These are phyloP conservation scores for Xiphydria camelus DNA, from an alignment of 2,888 invertebrate genomes.

Conservation along the genomic window DNA sequence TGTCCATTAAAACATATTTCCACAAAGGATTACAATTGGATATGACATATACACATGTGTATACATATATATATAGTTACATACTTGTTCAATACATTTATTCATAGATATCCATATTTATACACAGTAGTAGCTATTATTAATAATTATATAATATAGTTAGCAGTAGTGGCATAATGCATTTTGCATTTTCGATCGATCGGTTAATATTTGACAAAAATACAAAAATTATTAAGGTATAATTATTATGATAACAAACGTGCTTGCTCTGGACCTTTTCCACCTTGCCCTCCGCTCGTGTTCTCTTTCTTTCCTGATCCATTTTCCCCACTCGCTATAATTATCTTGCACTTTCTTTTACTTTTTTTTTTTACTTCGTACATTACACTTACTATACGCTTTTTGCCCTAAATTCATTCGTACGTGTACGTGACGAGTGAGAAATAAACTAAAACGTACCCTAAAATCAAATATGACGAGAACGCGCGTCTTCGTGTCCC, in stretches of 20 bases:
- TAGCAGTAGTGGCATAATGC: constrained; percentile 47
- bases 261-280: constrained; percentile 16
- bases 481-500: background rate
- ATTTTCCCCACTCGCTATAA: background rate
- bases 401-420: constrained; percentile 18
- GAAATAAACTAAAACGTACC: constrained; percentile 15
- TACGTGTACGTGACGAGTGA: constrained; percentile 11
- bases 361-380: background rate
- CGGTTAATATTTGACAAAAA: constrained; percentile 53
- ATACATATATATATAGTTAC: too few relatives aligned
- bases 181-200: constrained; percentile 42
- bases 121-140: constrained; percentile 49
- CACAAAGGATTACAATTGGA: too few relatives aligned
- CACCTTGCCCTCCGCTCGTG: constrained; percentile 7
- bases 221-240: constrained; percentile 53
- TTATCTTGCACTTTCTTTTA: constrained; percentile 7
- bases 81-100: constrained; percentile 53
- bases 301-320: constrained; percentile 7
- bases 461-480: constrained; percentile 18
- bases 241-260: constrained; percentile 45
- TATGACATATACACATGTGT: too few relatives aligned
- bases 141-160: constrained; percentile 42
- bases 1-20: too few relatives aligned
- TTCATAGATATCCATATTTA: constrained; percentile 53
- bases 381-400: constrained; percentile 16